Percentiles rank a stretch among this genome's conserved stretches.
Evolutionary conservation across 2,888 invertebrate species (phyloP).

Genomic region (Lasioglossum figueresi): DNA sequence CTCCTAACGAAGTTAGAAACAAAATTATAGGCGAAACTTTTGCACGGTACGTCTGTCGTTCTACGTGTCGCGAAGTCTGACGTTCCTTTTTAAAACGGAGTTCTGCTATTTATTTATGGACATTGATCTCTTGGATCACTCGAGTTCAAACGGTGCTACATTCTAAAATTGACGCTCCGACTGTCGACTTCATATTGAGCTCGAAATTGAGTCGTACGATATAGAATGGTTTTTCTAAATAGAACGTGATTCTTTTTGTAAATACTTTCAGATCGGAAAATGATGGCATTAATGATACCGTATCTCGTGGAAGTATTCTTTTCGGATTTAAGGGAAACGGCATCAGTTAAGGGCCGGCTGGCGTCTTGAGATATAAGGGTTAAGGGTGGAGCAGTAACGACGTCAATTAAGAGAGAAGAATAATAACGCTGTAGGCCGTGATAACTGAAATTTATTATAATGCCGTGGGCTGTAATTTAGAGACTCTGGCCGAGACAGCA

Average conservation of each 20-base stretch:
- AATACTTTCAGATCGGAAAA: background rate
- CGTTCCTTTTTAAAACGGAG: background rate
- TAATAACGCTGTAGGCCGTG: conserved; percentile 15
- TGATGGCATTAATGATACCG: background rate
- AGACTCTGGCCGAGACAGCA: background rate
- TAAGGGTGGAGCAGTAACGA: conserved; percentile 3
- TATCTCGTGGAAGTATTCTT: background rate
- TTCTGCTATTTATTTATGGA: background rate
- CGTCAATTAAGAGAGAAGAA: conserved; percentile 7
- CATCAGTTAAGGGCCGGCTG: background rate
- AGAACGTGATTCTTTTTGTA: background rate
- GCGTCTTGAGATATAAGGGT: background rate
- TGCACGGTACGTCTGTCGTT: background rate
- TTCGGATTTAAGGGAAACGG: background rate
- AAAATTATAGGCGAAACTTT: background rate
- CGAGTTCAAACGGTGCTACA: background rate
- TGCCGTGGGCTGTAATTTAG: conserved; percentile 4
- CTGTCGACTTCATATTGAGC: background rate
- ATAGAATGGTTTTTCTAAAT: no score
- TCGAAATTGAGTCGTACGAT: background rate
- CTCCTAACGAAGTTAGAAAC: background rate
- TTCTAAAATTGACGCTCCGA: background rate
- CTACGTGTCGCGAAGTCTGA: background rate
- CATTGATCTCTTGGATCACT: background rate
- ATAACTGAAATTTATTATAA: conserved; percentile 30